Evolutionary conservation across 2,113 vertebrate genomes (phyloP).

Genomic region (Empidonax traillii): DNA sequence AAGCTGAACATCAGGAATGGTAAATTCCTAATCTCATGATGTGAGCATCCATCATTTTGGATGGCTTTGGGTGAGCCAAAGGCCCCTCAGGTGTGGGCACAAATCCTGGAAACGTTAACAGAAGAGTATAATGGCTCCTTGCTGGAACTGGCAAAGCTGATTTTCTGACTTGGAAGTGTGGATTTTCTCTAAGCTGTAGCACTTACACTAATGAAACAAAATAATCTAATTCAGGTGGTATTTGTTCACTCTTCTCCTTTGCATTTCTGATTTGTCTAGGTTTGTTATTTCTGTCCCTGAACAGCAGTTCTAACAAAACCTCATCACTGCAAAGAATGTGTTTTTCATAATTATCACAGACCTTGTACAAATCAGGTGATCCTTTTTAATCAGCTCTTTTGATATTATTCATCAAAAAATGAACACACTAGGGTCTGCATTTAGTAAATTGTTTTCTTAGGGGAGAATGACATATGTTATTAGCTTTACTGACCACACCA

Average conservation of each 20-base stretch:
- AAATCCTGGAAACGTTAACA: background rate
- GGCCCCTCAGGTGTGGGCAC: background rate
- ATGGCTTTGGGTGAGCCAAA: background rate
- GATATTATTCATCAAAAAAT: background rate
- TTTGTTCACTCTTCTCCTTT: background rate
- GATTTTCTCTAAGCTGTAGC: background rate
- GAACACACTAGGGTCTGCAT: background rate
- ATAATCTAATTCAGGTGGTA: background rate
- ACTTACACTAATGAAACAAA: background rate
- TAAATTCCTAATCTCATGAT: rapidly evolving
- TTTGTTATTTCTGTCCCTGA: background rate
- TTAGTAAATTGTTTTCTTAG: background rate
- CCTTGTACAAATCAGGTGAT: background rate
- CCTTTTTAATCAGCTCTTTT: background rate
- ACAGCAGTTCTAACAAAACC: background rate
- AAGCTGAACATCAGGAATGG: background rate
- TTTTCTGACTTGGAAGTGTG: background rate
- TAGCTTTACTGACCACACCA: background rate
- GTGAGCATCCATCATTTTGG: background rate
- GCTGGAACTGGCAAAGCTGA: background rate
- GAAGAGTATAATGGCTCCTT: background rate
- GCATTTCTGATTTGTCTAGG: background rate
- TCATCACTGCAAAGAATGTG: background rate
- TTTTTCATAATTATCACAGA: background rate
- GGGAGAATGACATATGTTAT: background rate